Percentiles rank a stretch among this genome's conserved stretches.
phyloP scores from a whole-genome alignment of 2,797 vertebrate species.

The Hemibagrus guttatus region DNA sequence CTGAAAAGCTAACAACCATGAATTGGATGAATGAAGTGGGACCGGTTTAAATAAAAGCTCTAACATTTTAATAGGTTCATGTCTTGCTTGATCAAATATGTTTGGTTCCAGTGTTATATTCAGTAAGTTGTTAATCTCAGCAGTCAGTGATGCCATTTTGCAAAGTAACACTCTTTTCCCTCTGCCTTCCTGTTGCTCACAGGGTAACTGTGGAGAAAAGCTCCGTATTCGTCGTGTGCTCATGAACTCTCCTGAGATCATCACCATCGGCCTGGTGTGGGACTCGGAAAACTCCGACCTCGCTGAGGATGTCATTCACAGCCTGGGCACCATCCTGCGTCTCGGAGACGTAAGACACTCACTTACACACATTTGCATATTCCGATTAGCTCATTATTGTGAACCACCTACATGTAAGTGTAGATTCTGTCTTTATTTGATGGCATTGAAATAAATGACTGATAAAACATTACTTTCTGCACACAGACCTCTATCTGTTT shows the following conservation, averaged over 20 bases:
- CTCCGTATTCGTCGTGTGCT: slow-evolving; percentile 90
- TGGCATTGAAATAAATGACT: not conserved
- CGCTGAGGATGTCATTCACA: slow-evolving; percentile 95
- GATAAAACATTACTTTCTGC: not conserved
- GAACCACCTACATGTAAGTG: not conserved
- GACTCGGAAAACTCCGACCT: slow-evolving; percentile 95
- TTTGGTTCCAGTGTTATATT: not conserved
- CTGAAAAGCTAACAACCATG: not conserved
- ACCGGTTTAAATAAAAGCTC: not conserved
- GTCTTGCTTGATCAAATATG: not conserved
- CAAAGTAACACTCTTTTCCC: not conserved
- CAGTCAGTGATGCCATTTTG: not conserved
- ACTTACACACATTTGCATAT: not conserved
- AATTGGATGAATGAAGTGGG: no score
- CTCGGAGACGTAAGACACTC: slow-evolving; percentile 84
- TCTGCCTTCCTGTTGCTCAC: slow-evolving; percentile 22
- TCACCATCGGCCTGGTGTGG: slow-evolving; percentile 96
- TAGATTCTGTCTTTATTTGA: no score
- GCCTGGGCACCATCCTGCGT: slow-evolving; percentile 90
- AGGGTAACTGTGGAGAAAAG: slow-evolving; percentile 95
- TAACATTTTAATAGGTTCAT: not conserved
- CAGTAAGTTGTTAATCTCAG: not conserved
- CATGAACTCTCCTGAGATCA: slow-evolving; percentile 95
- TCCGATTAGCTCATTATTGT: not conserved
- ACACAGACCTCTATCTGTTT: not conserved